These are phyloP conservation scores for Phaenicophaeus curvirostris DNA, from an alignment of 2,797 vertebrate genomes.

Conservation along the genomic window DNA sequence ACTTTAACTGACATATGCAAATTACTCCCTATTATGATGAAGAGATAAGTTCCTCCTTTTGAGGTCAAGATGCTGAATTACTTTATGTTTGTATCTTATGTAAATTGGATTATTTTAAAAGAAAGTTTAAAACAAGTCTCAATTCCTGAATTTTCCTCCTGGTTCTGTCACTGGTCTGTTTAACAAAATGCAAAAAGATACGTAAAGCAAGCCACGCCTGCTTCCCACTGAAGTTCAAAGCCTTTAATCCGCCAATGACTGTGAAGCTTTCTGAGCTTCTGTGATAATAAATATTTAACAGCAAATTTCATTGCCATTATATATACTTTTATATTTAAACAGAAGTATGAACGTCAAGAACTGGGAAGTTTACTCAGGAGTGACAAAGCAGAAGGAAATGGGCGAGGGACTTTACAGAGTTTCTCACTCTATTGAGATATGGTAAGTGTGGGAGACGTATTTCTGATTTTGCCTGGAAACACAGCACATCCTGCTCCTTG, in stretches of 20 bases:
- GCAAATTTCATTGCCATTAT: neutral
- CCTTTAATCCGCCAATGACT: slow-evolving; percentile 27
- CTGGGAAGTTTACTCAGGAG: slow-evolving; percentile 50
- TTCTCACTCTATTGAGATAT: slow-evolving; percentile 1
- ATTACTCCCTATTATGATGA: slow-evolving; percentile 1
- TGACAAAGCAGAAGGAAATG: slow-evolving; percentile 66
- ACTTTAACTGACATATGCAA: neutral
- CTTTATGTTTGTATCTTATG: neutral
- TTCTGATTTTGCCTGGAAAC: slow-evolving; percentile 41
- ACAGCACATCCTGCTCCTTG: neutral
- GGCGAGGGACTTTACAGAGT: slow-evolving; percentile 63
- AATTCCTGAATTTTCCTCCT: neutral
- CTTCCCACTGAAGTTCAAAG: neutral
- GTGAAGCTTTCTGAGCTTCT: neutral
- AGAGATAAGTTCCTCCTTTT: slow-evolving; percentile 11
- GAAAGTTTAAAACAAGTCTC: neutral
- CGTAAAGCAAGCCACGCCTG: slow-evolving; percentile 31
- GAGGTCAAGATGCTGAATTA: neutral
- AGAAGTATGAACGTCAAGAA: neutral
- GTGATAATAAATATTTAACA: neutral
- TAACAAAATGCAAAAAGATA: neutral
- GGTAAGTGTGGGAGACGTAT: neutral
- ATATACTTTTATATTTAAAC: neutral
- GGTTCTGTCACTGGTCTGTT: neutral
- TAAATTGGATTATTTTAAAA: neutral